A percentile compares a stretch with the other conserved stretches of the same genome.
Evolutionary conservation across 1,140 invertebrate genomes (phyloP).

Genomic region (Diuraphis noxia): DNA sequence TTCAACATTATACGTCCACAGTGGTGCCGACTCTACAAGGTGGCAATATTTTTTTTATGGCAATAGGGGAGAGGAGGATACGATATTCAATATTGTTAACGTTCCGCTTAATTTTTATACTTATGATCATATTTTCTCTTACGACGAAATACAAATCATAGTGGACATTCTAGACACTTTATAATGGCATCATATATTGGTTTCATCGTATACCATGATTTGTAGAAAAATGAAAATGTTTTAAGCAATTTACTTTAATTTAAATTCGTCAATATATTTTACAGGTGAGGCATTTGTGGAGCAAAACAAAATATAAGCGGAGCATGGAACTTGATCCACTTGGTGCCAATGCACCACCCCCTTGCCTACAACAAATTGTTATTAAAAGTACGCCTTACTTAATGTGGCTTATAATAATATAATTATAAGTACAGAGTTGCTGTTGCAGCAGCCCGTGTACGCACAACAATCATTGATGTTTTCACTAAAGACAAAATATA

Average conservation of each 20-base stretch:
- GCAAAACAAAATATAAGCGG: neutral
- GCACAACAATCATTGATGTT: neutral
- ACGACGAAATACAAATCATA: neutral
- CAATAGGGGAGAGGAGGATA: neutral
- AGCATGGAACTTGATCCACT: neutral
- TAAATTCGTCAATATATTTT: too few species aligned
- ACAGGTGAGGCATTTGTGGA: neutral
- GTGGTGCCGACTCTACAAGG: neutral
- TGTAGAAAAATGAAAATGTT: too few species aligned
- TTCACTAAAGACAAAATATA: neutral
- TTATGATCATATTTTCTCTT: neutral
- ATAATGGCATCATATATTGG: too few species aligned
- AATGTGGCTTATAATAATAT: neutral
- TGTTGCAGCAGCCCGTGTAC: neutral
- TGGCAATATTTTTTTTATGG: neutral
- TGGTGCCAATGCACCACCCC: too few species aligned
- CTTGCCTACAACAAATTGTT: neutral
- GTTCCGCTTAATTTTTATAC: neutral
- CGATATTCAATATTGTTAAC: neutral
- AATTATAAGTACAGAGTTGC: neutral
- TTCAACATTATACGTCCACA: too few species aligned
- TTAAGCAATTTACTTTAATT: too few species aligned
- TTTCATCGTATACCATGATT: too few species aligned
- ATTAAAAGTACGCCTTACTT: neutral
- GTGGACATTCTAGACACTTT: neutral